Evolutionary conservation across 2,113 vertebrate species (phyloP).

Genomic region (Nannobrachium achirus): DNA sequence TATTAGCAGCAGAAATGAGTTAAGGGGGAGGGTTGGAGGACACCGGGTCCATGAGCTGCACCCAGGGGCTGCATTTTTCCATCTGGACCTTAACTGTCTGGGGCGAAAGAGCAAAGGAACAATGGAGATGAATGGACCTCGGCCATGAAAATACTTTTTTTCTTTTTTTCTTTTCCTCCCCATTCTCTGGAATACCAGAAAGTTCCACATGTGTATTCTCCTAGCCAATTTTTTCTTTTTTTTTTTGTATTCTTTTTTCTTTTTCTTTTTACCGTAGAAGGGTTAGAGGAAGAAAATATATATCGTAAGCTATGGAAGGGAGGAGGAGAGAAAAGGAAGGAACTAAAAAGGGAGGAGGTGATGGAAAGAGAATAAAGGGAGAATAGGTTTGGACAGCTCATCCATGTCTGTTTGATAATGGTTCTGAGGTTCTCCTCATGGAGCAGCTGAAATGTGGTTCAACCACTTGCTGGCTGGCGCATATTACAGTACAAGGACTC

Average conservation of each 20-base stretch:
- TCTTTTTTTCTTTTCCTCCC: neutral
- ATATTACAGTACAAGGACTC: conserved; percentile 30
- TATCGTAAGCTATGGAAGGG: conserved; percentile 19
- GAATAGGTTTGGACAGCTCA: conserved; percentile 43
- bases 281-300: conserved; percentile 57
- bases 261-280: conserved; percentile 1
- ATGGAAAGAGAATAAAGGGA: conserved; percentile 62
- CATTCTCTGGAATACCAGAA: conserved; percentile 54
- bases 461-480: conserved; percentile 52
- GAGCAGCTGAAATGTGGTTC: conserved; percentile 60
- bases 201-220: conserved; percentile 60
- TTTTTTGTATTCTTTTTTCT: neutral
- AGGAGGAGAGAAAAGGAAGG: conserved; percentile 23
- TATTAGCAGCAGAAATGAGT: conserved; percentile 41
- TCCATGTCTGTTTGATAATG: conserved; percentile 68
- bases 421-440: conserved; percentile 64
- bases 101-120: conserved; percentile 53
- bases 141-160: conserved; percentile 31
- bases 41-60: conserved; percentile 46
- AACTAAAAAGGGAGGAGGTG: conserved; percentile 34
- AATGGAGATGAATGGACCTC: conserved; percentile 55
- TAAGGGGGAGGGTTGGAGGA: conserved; percentile 23
- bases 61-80: conserved; percentile 52
- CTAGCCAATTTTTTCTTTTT: conserved; percentile 46
- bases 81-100: conserved; percentile 54